Percentiles rank a stretch among this genome's conserved stretches.
Conservation (phyloP, 1,140 invertebrate genomes). For the Heliothis virescens region DNA sequence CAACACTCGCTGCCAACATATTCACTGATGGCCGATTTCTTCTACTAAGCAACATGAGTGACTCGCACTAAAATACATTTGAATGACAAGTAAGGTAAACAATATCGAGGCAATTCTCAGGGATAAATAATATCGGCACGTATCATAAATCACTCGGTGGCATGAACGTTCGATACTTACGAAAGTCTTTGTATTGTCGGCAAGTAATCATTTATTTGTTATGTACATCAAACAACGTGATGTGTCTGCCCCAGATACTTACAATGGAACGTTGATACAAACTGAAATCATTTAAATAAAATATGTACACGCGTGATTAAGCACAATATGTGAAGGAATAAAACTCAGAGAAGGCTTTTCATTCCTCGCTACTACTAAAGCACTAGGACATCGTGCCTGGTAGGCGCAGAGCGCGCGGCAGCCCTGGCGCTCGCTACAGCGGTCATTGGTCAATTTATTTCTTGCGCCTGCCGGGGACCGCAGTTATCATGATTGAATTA, state of each 20-base stretch:
- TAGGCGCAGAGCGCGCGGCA: not conserved
- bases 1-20: no score
- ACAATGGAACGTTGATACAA: constrained; percentile 35
- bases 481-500: constrained; percentile 85
- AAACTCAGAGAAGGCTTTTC: not conserved
- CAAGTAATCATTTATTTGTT: constrained; percentile 46
- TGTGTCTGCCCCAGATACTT: constrained; percentile 34
- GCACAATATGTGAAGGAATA: not conserved
- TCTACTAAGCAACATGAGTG: not conserved
- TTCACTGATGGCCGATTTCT: not conserved
- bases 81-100: constrained; percentile 38
- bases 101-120: constrained; percentile 39
- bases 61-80: constrained; percentile 22
- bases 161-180: constrained; percentile 44
- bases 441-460: constrained; percentile 84
- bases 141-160: constrained; percentile 43
- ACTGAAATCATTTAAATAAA: constrained; percentile 46
- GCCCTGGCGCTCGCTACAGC: constrained; percentile 59
- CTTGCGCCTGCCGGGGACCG: constrained; percentile 68
- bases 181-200: constrained; percentile 30
- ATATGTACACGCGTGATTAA: constrained; percentile 44
- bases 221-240: constrained; percentile 42
- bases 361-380: no score
- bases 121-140: constrained; percentile 33
- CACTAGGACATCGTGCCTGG: no score